A percentile compares a stretch with the other conserved stretches of the same genome.
Conservation (phyloP, 2,888 invertebrate genomes). For the Latheticus oryzae region DNA sequence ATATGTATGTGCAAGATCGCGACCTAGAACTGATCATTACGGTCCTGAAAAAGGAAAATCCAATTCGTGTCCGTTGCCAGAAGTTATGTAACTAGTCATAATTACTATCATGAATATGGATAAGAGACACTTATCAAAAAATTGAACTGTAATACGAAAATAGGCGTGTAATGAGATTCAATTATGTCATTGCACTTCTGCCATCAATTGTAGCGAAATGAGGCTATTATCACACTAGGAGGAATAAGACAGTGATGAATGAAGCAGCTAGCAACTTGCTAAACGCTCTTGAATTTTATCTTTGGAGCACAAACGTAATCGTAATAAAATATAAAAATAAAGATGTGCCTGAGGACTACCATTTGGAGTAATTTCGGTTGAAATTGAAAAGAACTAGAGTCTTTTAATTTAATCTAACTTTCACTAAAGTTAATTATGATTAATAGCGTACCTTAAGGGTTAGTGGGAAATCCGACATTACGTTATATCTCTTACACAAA, state of each 20-base stretch:
- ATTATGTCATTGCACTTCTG: conserved; percentile 51
- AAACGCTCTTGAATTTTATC: too few species aligned
- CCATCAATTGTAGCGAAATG: neutral
- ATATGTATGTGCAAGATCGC: conserved; percentile 24
- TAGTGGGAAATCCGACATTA: too few species aligned
- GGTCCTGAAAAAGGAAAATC: conserved; percentile 41
- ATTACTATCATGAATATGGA: conserved; percentile 45
- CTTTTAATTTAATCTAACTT: conserved; percentile 7
- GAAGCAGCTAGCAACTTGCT: neutral
- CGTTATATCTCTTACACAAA: too few species aligned
- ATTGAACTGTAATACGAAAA: conserved; percentile 52
- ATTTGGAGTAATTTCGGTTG: neutral
- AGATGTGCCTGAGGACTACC: too few species aligned
- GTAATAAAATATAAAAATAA: too few species aligned
- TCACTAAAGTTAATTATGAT: conserved; percentile 18
- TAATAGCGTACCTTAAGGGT: conserved; percentile 16
- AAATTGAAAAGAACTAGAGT: conserved; percentile 1
- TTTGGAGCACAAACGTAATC: too few species aligned
- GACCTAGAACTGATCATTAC: conserved; percentile 36
- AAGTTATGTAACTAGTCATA: conserved; percentile 42
- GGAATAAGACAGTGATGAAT: too few species aligned
- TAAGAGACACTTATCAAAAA: conserved; percentile 45
- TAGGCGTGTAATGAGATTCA: conserved; percentile 54
- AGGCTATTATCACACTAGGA: too few species aligned
- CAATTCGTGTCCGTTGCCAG: conserved; percentile 36